phyloP scores from a whole-genome alignment of 1,140 invertebrate genomes.

The Philaenus spumarius region DNA sequence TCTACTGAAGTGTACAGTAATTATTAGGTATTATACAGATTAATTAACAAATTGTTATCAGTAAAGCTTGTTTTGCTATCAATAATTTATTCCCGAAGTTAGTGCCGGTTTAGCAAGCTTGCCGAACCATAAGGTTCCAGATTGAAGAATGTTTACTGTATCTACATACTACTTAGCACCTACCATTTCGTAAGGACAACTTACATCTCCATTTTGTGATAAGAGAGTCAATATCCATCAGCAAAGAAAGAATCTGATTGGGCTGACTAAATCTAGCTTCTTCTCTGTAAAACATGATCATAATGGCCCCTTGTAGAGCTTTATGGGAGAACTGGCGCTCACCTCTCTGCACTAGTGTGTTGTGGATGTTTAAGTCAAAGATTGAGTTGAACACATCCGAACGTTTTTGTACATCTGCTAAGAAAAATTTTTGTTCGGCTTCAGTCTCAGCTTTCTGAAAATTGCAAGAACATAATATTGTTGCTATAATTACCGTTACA shows the following conservation, averaged over 20 bases:
- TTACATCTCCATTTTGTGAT: slow-evolving; percentile 99
- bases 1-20: too few species aligned
- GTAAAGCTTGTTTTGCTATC: too few species aligned
- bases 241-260: slow-evolving; percentile 83
- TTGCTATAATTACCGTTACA: too few species aligned
- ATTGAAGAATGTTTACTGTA: too few species aligned
- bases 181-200: too few species aligned
- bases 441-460: slow-evolving; percentile 51
- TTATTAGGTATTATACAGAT: too few species aligned
- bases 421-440: slow-evolving; percentile 48
- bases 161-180: too few species aligned
- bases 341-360: slow-evolving; percentile 69
- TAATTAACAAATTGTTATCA: too few species aligned
- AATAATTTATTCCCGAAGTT: too few species aligned
- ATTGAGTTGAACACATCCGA: slow-evolving; percentile 83
- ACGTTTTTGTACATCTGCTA: slow-evolving; percentile 64
- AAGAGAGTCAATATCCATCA: slow-evolving; percentile 97
- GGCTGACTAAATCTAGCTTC: slow-evolving; percentile 95
- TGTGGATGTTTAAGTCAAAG: slow-evolving; percentile 75
- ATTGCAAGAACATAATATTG: too few species aligned
- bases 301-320: slow-evolving; percentile 91
- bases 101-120: too few species aligned
- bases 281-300: slow-evolving; percentile 95
- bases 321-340: slow-evolving; percentile 85
- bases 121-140: too few species aligned